Conservation (phyloP, 2,888 invertebrate species). For the Drosophila diplacantha region DNA sequence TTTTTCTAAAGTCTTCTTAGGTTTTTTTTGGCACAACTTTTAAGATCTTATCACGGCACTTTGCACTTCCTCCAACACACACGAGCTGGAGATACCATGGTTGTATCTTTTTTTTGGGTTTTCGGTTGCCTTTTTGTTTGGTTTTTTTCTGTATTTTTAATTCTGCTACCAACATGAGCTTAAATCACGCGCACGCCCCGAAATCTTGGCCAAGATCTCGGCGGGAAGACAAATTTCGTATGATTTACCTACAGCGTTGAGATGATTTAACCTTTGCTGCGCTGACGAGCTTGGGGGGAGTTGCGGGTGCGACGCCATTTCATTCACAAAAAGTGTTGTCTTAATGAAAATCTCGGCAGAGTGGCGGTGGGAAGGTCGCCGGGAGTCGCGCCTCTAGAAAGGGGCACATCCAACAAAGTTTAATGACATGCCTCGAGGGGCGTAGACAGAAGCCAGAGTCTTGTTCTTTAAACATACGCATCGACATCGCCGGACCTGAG, state of each 20-base stretch:
- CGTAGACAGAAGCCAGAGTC: conserved; percentile 24
- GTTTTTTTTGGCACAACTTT: conserved; percentile 34
- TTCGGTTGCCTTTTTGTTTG: conserved; percentile 10
- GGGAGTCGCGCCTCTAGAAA: conserved; percentile 42
- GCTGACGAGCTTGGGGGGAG: conserved; percentile 14
- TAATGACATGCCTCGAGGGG: conserved; percentile 43
- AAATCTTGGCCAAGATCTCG: conserved; percentile 59
- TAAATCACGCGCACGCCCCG: conserved; percentile 66
- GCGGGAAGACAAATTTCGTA: conserved; percentile 66
- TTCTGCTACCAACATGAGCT: conserved; percentile 56
- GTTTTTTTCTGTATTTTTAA: conserved; percentile 3
- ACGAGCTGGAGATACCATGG: conserved; percentile 17
- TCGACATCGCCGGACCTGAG: conserved; percentile 26
- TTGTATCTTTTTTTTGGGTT: conserved; percentile 16
- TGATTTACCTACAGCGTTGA: conserved; percentile 69
- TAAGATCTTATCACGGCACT: conserved; percentile 62
- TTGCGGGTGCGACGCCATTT: conserved; percentile 48
- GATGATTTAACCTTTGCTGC: conserved; percentile 17
- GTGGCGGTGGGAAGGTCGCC: conserved; percentile 55
- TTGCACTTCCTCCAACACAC: conserved; percentile 65
- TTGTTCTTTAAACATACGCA: conserved; percentile 15
- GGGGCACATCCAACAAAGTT: conserved; percentile 29
- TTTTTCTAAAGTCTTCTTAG: conserved; percentile 34
- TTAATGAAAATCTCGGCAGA: conserved; percentile 64
- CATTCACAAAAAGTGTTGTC: conserved; percentile 65